Percentiles rank a stretch among this genome's conserved stretches.
These are phyloP conservation scores for Oenanthe melanoleuca DNA, from an alignment of 2,113 vertebrate species.

Conservation along the genomic window DNA sequence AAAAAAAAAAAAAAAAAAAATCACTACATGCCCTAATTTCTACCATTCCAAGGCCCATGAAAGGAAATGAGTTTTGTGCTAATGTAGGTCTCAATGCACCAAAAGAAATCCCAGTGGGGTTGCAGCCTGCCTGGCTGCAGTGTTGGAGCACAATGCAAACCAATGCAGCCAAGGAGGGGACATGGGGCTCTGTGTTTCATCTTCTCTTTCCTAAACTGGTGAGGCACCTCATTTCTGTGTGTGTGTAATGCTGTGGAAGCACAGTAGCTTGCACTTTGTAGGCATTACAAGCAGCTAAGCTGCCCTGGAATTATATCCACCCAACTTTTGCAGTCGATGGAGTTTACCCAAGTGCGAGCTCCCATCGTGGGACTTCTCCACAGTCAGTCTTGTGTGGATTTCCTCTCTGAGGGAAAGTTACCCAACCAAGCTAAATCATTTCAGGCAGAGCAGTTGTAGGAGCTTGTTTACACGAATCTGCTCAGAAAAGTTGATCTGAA, in stretches of 20 bases:
- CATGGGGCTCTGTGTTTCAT: background rate
- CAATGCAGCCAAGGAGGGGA: background rate
- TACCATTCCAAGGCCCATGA: background rate
- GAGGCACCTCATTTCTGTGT: background rate
- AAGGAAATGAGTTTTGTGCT: background rate
- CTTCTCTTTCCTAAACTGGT: background rate
- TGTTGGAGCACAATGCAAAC: background rate
- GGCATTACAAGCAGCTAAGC: background rate
- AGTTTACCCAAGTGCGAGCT: background rate
- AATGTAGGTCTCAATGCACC: background rate
- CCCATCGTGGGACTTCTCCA: background rate
- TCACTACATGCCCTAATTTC: background rate
- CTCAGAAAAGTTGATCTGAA: constrained; percentile 52
- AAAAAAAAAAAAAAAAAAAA: too few relatives aligned
- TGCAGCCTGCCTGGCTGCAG: background rate
- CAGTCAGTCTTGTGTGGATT: background rate
- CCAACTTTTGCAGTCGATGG: background rate
- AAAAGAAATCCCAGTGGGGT: background rate
- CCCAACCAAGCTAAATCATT: background rate
- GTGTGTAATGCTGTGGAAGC: background rate
- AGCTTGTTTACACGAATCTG: background rate
- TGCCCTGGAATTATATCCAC: background rate
- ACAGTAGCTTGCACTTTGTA: background rate
- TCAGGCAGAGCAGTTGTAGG: background rate
- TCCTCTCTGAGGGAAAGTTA: background rate